Evolutionary conservation across 2,797 vertebrate genomes (phyloP), one percentile per base, ranked within the genome.

Genomic region (Brachyrhaphis roseni): DNA sequence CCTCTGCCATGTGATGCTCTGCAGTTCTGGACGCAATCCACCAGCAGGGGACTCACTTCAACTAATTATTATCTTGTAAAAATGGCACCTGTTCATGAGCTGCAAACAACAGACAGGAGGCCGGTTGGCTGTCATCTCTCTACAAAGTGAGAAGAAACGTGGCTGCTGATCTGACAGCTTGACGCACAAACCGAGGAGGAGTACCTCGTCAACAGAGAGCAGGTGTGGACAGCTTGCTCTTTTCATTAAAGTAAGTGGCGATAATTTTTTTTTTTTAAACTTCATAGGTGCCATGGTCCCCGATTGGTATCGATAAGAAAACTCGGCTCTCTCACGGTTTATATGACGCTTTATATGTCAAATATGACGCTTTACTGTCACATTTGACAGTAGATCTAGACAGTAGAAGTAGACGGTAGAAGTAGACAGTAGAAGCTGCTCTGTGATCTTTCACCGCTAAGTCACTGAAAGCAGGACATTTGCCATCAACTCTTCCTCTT

Each of bases 51-150:
- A 83, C 88, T 66, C 87, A 12, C 86, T 81, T 46, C 28, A 12
- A 71, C 84, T 89, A 92, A 92, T 34, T 57, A 47, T 62, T 10
- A 34, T 94, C 78, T 91, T 83, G 79, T 75, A 59, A 82, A 88
- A 91, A 51, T 87, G 91, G 83, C 95, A 96, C 96, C 95, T 96
- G 95, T 92, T 90, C 53, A 45, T 28, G 41, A 12, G 28, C 73
- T 92, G 78, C 79, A 74, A 89, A 89, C 77, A 4, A 77, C 51
- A 82, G 72, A 81, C 70, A 64, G 79, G 84, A 88, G 86, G 1
- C 53, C 45, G 8, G n/a, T 34, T 41, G 45, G 2, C 31, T 26
- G 57, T 18, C 0, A 66, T 43, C 46, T 34, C 2, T 34, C 34
- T 1, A 8, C 4, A 28, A 43, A 34, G 46, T 51, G 12, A n/a